Conservation (phyloP, 2,888 invertebrate species). For the Sceliomorpha sp. region DNA sequence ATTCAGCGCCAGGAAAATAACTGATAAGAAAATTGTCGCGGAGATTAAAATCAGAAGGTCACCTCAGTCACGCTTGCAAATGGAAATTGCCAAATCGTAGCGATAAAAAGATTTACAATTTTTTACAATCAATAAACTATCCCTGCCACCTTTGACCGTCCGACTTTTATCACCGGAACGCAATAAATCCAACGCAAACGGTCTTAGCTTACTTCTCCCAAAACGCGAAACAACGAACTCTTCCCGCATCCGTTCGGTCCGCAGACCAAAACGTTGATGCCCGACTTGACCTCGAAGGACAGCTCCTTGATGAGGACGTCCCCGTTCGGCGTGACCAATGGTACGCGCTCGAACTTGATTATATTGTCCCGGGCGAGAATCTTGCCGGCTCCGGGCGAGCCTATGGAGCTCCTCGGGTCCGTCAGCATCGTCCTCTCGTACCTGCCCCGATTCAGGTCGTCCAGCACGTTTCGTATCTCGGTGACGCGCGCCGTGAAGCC, state of each 20-base stretch:
- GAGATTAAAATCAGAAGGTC: too few relatives aligned
- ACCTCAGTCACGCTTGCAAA: too few relatives aligned
- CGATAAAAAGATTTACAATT: too few relatives aligned
- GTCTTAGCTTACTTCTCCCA: conserved; percentile 88
- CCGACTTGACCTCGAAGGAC: conserved; percentile 94
- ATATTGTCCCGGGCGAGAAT: conserved; percentile 93
- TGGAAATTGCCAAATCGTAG: too few relatives aligned
- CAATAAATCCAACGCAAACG: conserved; percentile 22
- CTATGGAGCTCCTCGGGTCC: conserved; percentile 81
- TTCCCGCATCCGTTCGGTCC: conserved; percentile 99
- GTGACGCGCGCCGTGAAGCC: conserved; percentile 97
- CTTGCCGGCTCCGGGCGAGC: conserved; percentile 87
- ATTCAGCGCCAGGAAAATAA: too few relatives aligned
- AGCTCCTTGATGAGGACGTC: conserved; percentile 95
- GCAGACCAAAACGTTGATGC: conserved; percentile 98
- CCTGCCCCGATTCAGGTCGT: conserved; percentile 90
- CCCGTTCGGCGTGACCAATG: conserved; percentile 98
- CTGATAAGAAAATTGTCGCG: too few relatives aligned
- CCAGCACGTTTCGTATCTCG: conserved; percentile 91
- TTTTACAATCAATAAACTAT: too few relatives aligned
- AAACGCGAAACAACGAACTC: conserved; percentile 96
- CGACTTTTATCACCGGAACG: too few relatives aligned
- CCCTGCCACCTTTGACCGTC: too few relatives aligned
- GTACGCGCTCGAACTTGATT: conserved; percentile 95
- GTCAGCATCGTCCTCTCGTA: conserved; percentile 87